These are phyloP conservation scores for Campoletis sonorensis DNA, from an alignment of 1,140 invertebrate species.

Conservation along the genomic window DNA sequence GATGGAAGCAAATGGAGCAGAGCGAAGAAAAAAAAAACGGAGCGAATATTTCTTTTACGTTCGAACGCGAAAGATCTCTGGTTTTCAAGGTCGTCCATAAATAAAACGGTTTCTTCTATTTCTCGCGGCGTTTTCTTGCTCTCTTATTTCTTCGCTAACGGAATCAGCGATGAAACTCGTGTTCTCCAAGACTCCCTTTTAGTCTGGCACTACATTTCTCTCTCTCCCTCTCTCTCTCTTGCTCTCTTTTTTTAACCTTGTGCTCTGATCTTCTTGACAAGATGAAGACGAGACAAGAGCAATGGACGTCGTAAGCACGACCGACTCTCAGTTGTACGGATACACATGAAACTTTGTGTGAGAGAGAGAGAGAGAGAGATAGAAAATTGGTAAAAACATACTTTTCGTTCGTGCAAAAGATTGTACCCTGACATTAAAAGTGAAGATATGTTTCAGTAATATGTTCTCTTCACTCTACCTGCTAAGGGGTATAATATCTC, in stretches of 20 bases:
- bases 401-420: too few relatives aligned
- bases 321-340: not conserved
- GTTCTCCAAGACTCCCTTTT: not conserved
- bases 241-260: slow-evolving; percentile 36
- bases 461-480: too few relatives aligned
- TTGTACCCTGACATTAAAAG: too few relatives aligned
- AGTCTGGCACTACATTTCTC: slow-evolving; percentile 35
- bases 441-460: too few relatives aligned
- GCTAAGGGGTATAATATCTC: too few relatives aligned
- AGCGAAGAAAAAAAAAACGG: not conserved
- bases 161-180: slow-evolving; percentile 15
- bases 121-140: not conserved
- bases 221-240: slow-evolving; percentile 44
- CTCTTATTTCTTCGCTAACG: slow-evolving; percentile 12
- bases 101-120: slow-evolving; percentile 27
- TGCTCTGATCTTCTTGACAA: slow-evolving; percentile 37
- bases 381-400: not conserved
- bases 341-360: not conserved
- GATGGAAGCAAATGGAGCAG: not conserved
- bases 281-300: slow-evolving; percentile 47
- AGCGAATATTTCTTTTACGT: not conserved
- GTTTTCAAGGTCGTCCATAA: slow-evolving; percentile 30
- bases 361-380: not conserved
- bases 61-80: not conserved
- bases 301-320: slow-evolving; percentile 26